Conservation (phyloP, 2,888 invertebrate species). For the Pristionchus arcanus region DNA sequence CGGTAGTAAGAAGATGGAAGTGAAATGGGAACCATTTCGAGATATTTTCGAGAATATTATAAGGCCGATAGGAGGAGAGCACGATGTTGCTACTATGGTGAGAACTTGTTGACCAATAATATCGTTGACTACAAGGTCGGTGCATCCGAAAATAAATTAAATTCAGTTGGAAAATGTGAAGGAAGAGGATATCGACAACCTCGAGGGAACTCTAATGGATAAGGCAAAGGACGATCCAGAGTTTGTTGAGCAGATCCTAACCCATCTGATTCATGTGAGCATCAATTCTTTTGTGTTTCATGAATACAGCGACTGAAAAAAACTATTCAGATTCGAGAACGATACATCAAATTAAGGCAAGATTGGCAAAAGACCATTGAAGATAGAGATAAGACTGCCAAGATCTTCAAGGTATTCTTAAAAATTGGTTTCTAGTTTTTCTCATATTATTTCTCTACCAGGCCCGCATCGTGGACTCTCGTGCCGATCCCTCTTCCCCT, state of each 20-base stretch:
- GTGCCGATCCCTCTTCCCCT: not conserved
- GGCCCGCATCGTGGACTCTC: constrained; percentile 48
- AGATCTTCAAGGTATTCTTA: constrained; percentile 38
- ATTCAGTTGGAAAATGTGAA: not conserved
- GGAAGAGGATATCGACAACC: constrained; percentile 28
- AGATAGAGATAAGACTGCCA: constrained; percentile 18
- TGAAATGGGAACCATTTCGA: constrained; percentile 55
- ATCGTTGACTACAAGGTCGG: not conserved
- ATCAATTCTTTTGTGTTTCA: not conserved
- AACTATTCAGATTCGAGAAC: constrained; percentile 24
- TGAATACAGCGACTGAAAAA: not conserved
- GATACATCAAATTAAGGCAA: constrained; percentile 42
- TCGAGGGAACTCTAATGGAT: constrained; percentile 55
- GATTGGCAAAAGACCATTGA: constrained; percentile 54
- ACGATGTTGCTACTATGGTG: not conserved
- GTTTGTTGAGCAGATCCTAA: constrained; percentile 59
- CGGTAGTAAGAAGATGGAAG: constrained; percentile 41
- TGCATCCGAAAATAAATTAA: not conserved
- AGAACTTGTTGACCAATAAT: not conserved
- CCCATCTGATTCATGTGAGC: constrained; percentile 43
- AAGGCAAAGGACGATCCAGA: constrained; percentile 54
- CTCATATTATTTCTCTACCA: not conserved
- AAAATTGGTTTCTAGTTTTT: not conserved
- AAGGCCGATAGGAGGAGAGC: constrained; percentile 46
- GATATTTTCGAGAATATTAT: constrained; percentile 53